Conservation (phyloP, 2,113 vertebrate genomes). For the Salvator merianae region DNA sequence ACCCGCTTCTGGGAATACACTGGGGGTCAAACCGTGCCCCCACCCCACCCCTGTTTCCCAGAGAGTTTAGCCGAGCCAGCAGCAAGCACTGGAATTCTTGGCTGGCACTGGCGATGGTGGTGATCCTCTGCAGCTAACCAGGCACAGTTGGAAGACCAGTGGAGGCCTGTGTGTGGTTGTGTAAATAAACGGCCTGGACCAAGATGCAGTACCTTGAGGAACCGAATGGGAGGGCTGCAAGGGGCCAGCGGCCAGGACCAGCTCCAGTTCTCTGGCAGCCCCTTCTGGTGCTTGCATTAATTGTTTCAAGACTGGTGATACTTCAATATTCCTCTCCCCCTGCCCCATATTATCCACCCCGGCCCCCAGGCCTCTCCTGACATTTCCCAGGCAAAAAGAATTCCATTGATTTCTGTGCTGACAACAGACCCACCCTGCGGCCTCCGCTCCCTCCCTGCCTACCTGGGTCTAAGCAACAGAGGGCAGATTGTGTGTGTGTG, state of each 20-base stretch:
- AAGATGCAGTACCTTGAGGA: neutral
- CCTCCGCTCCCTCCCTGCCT: neutral
- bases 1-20: too few species aligned
- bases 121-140: neutral
- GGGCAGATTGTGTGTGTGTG: neutral
- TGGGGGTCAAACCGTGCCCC: too few species aligned
- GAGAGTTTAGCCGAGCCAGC: too few species aligned
- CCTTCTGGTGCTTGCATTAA: neutral
- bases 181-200: neutral
- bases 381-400: slow-evolving; percentile 37
- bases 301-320: neutral
- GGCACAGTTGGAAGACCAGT: neutral
- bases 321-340: too few species aligned
- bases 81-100: neutral
- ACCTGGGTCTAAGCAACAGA: neutral
- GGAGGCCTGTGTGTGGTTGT: neutral
- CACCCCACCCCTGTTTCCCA: too few species aligned
- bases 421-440: neutral
- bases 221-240: neutral
- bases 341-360: neutral
- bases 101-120: neutral
- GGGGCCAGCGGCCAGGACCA: neutral
- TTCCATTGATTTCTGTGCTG: slow-evolving; percentile 27
- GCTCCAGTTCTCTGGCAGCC: neutral
- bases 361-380: neutral